Conservation (phyloP, 1,140 invertebrate species). For the Amyelois transitella region DNA sequence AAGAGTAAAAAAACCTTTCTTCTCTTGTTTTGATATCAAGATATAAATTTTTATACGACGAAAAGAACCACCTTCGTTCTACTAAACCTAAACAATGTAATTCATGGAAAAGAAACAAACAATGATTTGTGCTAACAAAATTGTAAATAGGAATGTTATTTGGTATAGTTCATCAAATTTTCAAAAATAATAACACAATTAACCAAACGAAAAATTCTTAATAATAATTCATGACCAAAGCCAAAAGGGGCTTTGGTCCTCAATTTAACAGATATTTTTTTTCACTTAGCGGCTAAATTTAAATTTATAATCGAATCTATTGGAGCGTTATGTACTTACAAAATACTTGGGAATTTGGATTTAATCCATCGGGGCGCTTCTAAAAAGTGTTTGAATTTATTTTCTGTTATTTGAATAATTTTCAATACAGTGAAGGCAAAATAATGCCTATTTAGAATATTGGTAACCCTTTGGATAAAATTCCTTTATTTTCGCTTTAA, state of each 20-base stretch:
- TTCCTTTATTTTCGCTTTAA: neutral
- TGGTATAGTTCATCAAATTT: too few relatives aligned
- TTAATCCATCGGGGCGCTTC: constrained; percentile 11
- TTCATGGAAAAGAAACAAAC: too few relatives aligned
- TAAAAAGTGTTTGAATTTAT: constrained; percentile 5
- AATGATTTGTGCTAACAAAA: too few relatives aligned
- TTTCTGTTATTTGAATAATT: constrained; percentile 13
- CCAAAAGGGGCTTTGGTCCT: neutral
- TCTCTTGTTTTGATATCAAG: too few relatives aligned
- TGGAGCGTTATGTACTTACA: constrained; percentile 7
- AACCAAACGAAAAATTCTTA: neutral
- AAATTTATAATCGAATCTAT: constrained; percentile 16
- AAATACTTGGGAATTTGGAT: constrained; percentile 5
- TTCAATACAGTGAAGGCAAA: neutral
- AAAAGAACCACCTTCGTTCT: too few relatives aligned
- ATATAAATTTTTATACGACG: too few relatives aligned
- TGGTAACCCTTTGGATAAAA: neutral
- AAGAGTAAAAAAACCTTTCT: too few relatives aligned
- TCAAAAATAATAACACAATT: too few relatives aligned
- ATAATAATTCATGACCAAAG: neutral
- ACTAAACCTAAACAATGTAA: too few relatives aligned
- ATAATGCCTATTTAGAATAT: neutral
- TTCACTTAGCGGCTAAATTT: constrained; percentile 10
- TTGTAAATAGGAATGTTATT: too few relatives aligned
- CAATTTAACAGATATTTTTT: constrained; percentile 8